Base-by-base conservation (phyloP, 2,888 invertebrate genomes). In the Ormia ochracea region DNA sequence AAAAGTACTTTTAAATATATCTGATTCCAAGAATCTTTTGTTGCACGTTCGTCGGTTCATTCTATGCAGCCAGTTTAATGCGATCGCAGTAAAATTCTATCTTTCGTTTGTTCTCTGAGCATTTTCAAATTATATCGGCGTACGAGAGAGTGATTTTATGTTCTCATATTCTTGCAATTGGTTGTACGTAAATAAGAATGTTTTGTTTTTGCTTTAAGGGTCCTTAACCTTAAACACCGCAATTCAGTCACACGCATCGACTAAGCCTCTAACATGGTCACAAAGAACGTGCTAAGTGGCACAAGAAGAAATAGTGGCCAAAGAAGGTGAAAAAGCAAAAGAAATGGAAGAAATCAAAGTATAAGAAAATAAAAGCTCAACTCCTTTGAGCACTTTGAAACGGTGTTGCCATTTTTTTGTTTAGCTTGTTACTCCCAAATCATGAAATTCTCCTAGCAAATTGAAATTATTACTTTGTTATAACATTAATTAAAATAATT, bases 161-260 rank as follows among this genome's bases (percentile, higher is more conserved):
- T 33, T 7, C 5, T 3, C 19, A 23, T 31, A 9, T 23, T 17
- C 10, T 52, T 1, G 19, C 28, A 43, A 19, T 21, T 72, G 10
- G 36, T 73, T 36, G 19, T 56, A 28, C 45, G 19, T 56, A 28
- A 45, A 65, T 52, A 61, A 72, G 36, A 56, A 28, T 56, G 65
- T 65, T 65, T 10, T 38, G 65, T 31, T 56, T 56, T 74, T 74
- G 65, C n/a, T 50, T 54, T 56, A 76, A 76, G 66, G 80, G 76
- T 76, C 76, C 80, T 76, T 80, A 76, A 80, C 76, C 80, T 68
- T 73, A 68, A 80, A 68, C 66, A 31, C 38, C 61, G 68, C 58
- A 52, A 72, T 50, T 43, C 23, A 68, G 21, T 26, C 10, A 28
- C 43, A 48, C 45, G 59, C 68, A 45, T 52, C 26, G 43, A 48